Evolutionary conservation across 1,140 invertebrate species (phyloP), one percentile per base, ranked within the genome.

Genomic region (Lanistes nyassanus): DNA sequence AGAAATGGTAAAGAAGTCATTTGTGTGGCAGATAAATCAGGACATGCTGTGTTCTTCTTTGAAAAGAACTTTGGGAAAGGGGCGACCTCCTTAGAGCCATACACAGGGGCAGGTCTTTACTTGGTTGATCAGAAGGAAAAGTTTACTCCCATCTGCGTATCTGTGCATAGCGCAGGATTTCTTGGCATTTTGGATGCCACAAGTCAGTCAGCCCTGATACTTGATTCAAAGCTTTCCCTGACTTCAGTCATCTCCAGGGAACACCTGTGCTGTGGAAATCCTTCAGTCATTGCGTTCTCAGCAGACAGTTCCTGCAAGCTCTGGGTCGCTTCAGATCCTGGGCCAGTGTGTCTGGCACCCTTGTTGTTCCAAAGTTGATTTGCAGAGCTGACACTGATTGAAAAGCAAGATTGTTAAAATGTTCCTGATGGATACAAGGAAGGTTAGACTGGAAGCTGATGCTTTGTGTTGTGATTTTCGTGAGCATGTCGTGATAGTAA

Each of bases 1-100:
- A 34, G 26, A 3, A n/a, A 55, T 16, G 70, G 70, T 11, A 72
- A 26, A 16, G 70, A 72, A 56, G 42, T 76, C 31, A 60, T 68
- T 72, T 31, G 79, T 77, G 58, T 83, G 76, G 21, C 53, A n/a
- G 3, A 87, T 84, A 29, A 84, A 81, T 23, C 82, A 62, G 36
- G 81, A 76, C 64, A 79, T 42, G 16, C 74, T 47, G 74, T 72
- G 6, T 72, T 19, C 31, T 83, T 83, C 72, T 85, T 83, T 39
- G 73, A 77, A 23, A 75, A 70, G 16, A 79, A 72, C 5, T 80
- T 39, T n/a, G 76, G 39, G 16, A 21, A 16, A 39, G 76, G 75
- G 23, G 83, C 76, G 16, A 56, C 34, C 39, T 74, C 69, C 51
- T 81, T 83, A 58, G 56, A 55, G 37, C 70, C 55, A 29, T 72